Base-by-base conservation (phyloP, 2,888 invertebrate species). In the Caenorhabditis angaria region DNA sequence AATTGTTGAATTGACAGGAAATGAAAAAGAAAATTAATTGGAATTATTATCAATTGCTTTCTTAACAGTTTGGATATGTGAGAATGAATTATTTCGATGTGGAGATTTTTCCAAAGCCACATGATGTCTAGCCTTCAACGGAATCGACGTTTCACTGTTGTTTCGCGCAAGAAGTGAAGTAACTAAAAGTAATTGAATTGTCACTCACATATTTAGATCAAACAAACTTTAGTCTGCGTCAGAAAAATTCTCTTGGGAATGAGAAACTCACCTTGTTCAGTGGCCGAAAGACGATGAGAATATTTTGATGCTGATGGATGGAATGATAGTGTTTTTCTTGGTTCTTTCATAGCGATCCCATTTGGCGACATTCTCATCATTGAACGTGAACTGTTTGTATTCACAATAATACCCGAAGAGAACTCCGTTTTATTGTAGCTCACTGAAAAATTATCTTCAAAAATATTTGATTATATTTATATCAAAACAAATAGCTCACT, bases 391-490 rank as follows among this genome's bases (percentile, higher is more conserved):
- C 41, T 41, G 41, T 18, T 41, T 41, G 41, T 41, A 41, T 41
- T 41, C 3, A 6, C 55, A 32, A 35, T 58, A 8, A 18, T 25
- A 58, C 47, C 35, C n/a, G 58, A 58, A 1, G 47, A 25, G n/a
- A 22, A 58, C 18, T 58, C 58, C 10, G 58, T 58, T 24, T 47
- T 58, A 24, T 41, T 58, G 27, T 20, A 41, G 18, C 58, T 58
- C 10, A 32, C 61, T 61, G 20, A 8, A 61, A 61, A 27, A 14
- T 27, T 54, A 12, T 8, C 24, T 27, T 25, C 27, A 24, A 12
- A 25, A 54, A 24, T 27, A 24, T n/a, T 22, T 24, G 10, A 6
- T 8, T 51, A 24, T 5, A n/a, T 48, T 28, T 55, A n/a, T 55
- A 4, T 29, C 18, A 24, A n/a, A n/a, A n/a, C n/a, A n/a, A n/a